phyloP scores from a whole-genome alignment of 2,797 vertebrate genomes.

The Cuniculus paca region DNA sequence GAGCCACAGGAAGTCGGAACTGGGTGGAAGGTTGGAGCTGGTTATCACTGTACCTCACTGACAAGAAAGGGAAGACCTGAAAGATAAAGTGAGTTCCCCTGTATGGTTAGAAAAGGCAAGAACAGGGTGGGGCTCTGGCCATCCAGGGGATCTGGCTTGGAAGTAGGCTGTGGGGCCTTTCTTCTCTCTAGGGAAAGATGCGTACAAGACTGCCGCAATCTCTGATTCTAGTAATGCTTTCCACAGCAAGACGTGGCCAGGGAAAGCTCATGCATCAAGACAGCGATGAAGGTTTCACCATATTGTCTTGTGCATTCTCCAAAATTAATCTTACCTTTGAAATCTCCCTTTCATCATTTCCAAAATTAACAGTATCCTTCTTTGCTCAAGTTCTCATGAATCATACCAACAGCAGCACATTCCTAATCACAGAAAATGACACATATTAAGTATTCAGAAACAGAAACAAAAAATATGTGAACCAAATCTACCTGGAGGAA shows the following conservation, averaged over 20 bases:
- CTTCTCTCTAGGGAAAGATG: accelerated
- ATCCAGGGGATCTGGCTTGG: neutral
- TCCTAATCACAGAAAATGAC: neutral
- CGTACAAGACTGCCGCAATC: accelerated
- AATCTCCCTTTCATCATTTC: slow-evolving; percentile 19
- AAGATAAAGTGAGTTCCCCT: slow-evolving; percentile 16
- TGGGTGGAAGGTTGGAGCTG: neutral
- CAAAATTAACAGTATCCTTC: neutral
- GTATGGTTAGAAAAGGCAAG: neutral
- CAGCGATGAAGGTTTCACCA: neutral
- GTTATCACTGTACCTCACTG: neutral
- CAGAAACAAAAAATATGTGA: neutral
- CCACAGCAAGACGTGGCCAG: neutral
- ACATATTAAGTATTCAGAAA: neutral
- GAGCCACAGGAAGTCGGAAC: slow-evolving; percentile 24
- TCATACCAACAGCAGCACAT: neutral
- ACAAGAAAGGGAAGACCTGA: neutral
- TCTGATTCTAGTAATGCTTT: neutral
- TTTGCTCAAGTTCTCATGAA: slow-evolving; percentile 37
- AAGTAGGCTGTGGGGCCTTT: neutral
- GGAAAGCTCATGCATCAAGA: neutral
- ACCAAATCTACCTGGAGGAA: slow-evolving; percentile 40
- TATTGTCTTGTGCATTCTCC: neutral
- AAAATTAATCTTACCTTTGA: neutral
- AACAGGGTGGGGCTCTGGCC: neutral